These are phyloP conservation scores for Pygocentrus nattereri DNA, from an alignment of 2,797 vertebrate species.

Conservation along the genomic window DNA sequence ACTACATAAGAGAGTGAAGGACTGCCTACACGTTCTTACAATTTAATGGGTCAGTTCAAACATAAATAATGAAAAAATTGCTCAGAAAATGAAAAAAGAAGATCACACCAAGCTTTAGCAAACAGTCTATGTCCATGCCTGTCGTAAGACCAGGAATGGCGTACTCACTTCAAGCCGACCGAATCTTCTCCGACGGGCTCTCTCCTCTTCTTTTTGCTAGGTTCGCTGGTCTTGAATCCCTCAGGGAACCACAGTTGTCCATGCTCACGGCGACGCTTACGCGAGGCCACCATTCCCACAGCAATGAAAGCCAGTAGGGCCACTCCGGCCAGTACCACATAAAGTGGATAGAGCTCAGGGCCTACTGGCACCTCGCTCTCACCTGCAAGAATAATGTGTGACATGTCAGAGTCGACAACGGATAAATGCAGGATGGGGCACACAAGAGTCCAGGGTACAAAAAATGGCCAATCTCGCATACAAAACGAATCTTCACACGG, in stretches of 20 bases:
- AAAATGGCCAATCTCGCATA: slow-evolving; percentile 13
- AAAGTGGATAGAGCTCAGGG: slow-evolving; percentile 83
- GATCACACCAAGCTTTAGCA: not conserved
- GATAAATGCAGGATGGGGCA: slow-evolving; percentile 60
- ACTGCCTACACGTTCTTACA: not conserved
- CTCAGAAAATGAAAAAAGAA: not conserved
- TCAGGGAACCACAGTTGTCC: slow-evolving; percentile 99
- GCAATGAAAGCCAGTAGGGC: slow-evolving; percentile 84
- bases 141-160: not conserved
- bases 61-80: not conserved
- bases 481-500: not conserved
- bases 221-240: slow-evolving; percentile 95
- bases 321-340: slow-evolving; percentile 82
- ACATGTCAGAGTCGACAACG: slow-evolving; percentile 67
- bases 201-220: slow-evolving; percentile 96
- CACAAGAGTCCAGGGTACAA: slow-evolving; percentile 52
- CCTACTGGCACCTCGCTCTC: slow-evolving; percentile 71
- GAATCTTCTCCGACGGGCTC: slow-evolving; percentile 97
- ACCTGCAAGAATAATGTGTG: slow-evolving; percentile 76
- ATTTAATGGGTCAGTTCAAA: not conserved
- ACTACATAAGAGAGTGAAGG: not conserved
- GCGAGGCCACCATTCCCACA: slow-evolving; percentile 91
- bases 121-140: not conserved
- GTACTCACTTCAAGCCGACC: slow-evolving; percentile 96
- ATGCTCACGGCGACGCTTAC: slow-evolving; percentile 93